Evolutionary conservation across 2,797 vertebrate genomes (phyloP).

Genomic region (Basileuterus tristriatus): DNA sequence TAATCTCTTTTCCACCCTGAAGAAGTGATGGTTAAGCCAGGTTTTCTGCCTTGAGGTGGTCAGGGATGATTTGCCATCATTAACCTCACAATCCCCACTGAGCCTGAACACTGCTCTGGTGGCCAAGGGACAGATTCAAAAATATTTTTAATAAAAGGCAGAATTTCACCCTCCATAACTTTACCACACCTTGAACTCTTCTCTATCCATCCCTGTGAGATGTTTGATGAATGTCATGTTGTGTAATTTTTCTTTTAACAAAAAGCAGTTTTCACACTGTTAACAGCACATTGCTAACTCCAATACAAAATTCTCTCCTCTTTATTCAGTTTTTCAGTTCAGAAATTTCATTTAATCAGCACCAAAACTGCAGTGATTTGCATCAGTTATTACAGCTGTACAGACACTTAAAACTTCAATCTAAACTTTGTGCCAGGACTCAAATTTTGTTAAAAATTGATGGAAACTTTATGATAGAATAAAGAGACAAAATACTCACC

Average conservation of each 20-base stretch:
- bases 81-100: neutral
- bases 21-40: neutral
- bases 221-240: accelerated
- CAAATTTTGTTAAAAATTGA: accelerated
- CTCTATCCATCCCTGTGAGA: neutral
- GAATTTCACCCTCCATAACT: neutral
- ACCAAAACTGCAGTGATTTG: neutral
- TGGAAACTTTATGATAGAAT: accelerated
- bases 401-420: neutral
- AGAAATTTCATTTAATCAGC: neutral
- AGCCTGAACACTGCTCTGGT: neutral
- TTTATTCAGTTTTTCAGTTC: too few species aligned
- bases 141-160: neutral
- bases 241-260: neutral
- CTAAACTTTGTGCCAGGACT: accelerated
- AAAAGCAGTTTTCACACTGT: neutral
- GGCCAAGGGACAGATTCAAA: neutral
- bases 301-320: neutral
- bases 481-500: slow-evolving; percentile 72
- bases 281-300: neutral
- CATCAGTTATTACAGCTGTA: neutral
- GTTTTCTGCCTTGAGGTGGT: neutral
- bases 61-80: neutral
- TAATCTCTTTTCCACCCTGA: neutral
- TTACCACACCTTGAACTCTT: neutral